Conservation (phyloP, 2,113 vertebrate species). For the Periophthalmus modestus region DNA sequence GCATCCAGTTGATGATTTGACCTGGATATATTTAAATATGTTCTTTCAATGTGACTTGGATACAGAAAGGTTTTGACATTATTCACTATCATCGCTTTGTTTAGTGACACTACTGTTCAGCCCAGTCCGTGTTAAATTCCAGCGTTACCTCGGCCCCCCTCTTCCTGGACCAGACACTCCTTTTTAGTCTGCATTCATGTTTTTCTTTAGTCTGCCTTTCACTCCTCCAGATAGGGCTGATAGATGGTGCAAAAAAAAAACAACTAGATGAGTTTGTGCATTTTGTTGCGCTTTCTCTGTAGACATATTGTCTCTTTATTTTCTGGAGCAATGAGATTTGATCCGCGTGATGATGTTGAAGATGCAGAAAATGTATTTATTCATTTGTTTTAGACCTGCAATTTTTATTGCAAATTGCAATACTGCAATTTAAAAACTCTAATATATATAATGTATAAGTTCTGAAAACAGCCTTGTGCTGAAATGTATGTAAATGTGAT, state of each 20-base stretch:
- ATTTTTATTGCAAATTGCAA: too few species aligned
- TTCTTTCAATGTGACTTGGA: not conserved
- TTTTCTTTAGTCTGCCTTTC: constrained; percentile 16
- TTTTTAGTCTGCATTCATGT: constrained; percentile 12
- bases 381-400: too few species aligned
- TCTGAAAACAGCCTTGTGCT: too few species aligned
- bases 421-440: too few species aligned
- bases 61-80: not conserved
- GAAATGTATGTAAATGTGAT: too few species aligned
- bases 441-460: too few species aligned
- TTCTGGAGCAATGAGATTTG: too few species aligned
- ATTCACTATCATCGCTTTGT: not conserved
- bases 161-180: constrained; percentile 14
- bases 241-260: not conserved
- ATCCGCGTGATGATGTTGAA: too few species aligned
- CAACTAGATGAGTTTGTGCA: not conserved
- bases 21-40: not conserved
- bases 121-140: not conserved
- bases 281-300: not conserved
- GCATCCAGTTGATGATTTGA: not conserved
- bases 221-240: not conserved
- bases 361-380: too few species aligned
- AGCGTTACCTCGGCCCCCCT: constrained; percentile 3
- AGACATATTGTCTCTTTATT: not conserved
- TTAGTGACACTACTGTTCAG: not conserved